These are phyloP conservation scores for Tortrix viridana DNA, from an alignment of 2,888 invertebrate genomes.

Conservation along the genomic window DNA sequence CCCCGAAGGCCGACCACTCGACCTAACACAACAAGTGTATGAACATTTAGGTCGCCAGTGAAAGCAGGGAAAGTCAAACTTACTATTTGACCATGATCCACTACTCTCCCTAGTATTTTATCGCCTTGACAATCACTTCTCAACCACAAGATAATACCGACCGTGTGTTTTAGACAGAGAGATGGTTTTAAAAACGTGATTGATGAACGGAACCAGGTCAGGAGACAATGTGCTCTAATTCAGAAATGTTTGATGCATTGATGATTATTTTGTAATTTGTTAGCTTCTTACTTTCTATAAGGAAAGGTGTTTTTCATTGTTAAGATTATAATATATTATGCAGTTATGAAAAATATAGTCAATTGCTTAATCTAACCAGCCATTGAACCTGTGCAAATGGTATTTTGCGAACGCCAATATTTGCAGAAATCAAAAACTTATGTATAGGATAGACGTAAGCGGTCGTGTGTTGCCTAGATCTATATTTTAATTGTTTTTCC, in stretches of 20 bases:
- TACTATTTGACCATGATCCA: conserved; percentile 37
- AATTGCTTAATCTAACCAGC: no score
- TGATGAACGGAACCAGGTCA: conserved; percentile 26
- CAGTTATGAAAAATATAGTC: no score
- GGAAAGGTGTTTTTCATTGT: not conserved
- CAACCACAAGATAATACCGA: conserved; percentile 2
- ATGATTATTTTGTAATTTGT: conserved; percentile 34
- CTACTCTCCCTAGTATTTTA: conserved; percentile 34
- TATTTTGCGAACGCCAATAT: no score
- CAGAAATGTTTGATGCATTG: conserved; percentile 19
- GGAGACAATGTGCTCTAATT: conserved; percentile 26
- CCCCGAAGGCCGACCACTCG: conserved; percentile 20
- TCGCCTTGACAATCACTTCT: conserved; percentile 30
- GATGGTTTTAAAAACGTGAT: not conserved
- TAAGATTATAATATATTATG: no score
- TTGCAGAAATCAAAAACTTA: no score
- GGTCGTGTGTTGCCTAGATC: no score
- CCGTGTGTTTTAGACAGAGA: not conserved
- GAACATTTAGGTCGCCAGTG: conserved; percentile 28
- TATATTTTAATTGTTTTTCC: no score
- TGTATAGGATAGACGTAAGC: no score
- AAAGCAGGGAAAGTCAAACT: conserved; percentile 32
- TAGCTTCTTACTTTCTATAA: conserved; percentile 18
- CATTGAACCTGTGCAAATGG: no score
- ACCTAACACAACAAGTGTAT: conserved; percentile 32